phyloP scores from a whole-genome alignment of 1,140 invertebrate species.

The Aphis gossypii region DNA sequence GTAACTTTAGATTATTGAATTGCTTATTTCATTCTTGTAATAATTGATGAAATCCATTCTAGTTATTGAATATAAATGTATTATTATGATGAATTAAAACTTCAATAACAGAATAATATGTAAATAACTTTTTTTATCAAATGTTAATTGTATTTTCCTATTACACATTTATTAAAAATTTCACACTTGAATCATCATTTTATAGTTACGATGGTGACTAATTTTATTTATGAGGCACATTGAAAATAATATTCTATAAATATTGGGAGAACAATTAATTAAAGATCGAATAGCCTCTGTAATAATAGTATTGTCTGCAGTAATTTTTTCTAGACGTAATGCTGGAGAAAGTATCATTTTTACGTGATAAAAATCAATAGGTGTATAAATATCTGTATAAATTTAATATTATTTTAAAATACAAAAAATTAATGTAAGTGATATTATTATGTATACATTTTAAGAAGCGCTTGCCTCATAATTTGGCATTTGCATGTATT shows the following conservation, averaged over 20 bases:
- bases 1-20: slow-evolving; percentile 39
- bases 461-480: background rate
- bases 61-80: background rate
- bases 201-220: background rate
- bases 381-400: background rate
- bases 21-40: background rate
- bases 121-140: background rate
- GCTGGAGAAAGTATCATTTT: background rate
- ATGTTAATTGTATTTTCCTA: background rate
- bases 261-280: background rate
- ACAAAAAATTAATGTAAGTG: background rate
- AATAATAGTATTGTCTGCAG: background rate
- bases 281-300: background rate
- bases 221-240: background rate
- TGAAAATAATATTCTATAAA: background rate
- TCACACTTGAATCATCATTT: background rate
- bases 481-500: background rate
- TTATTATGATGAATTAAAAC: background rate
- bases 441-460: background rate
- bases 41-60: background rate
- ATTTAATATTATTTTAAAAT: background rate
- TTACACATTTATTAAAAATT: background rate
- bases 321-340: background rate
- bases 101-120: background rate
- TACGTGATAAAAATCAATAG: background rate